Evolutionary conservation across 2,888 invertebrate species (phyloP), one percentile per base, ranked within the genome.

Genomic region (Brachycybe producta): DNA sequence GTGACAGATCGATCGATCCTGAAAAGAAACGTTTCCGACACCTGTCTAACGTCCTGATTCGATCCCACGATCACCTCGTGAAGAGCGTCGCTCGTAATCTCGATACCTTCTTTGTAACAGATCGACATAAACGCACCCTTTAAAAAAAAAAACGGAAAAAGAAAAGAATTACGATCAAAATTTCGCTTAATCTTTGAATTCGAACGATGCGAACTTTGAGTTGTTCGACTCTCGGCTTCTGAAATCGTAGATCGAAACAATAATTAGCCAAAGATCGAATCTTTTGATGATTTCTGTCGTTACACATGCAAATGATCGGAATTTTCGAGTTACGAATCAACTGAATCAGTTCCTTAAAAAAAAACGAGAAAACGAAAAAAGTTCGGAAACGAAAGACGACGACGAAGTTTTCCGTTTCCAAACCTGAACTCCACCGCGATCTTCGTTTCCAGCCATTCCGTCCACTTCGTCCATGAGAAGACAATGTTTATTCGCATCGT

Each of bases 391-490:
- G n/a, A 50, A 34, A 2, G 21, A 7, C n/a, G n/a, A n/a, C n/a
- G n/a, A n/a, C n/a, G n/a, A n/a, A n/a, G n/a, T n/a, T n/a, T n/a
- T n/a, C 7, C 11, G 30, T 28, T 17, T 34, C 17, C 23, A 15
- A 49, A 66, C 65, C 58, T 62, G 85, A 45, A 98, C 77, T 36
- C 98, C 98, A 21, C 97, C 97, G 59, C 98, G 77, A 67, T 99
- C 98, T 68, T 98, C 92, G 66, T 97, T 98, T 2, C 97, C 97
- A 1, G 94, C 88, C 95, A 99, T 98, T 7, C 98, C 98, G 64
- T 99, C 98, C 0, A 99, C 97, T 75, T 99, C 98, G 63, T 99
- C 98, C 98, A 99, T 99, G n/a, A 99, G 75, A 5, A 99, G 69
- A 13, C 90, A 90, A 63, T 91, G 90, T 61, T 86, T 87, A 57